Conservation (phyloP, 2,888 invertebrate genomes). For the Argynnis bischoffii region DNA sequence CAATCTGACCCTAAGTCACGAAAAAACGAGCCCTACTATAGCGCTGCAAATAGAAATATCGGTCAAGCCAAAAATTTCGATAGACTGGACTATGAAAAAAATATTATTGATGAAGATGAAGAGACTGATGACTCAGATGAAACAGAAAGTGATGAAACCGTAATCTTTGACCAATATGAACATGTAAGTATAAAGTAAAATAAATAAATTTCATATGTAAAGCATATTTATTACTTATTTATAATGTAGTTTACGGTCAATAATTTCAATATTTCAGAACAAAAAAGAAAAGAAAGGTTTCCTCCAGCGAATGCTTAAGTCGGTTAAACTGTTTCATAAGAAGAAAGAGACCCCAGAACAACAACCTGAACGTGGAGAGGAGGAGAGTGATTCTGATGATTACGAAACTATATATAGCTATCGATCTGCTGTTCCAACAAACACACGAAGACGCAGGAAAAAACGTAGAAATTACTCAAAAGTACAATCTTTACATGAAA, state of each 20-base stretch:
- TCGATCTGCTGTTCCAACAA: constrained; percentile 38
- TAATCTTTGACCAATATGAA: constrained; percentile 27
- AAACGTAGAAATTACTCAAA: constrained; percentile 7
- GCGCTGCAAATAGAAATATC: constrained; percentile 15
- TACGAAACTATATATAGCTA: constrained; percentile 61
- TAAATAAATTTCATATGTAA: too few relatives aligned
- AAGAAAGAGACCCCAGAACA: constrained; percentile 42
- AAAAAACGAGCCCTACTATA: not conserved
- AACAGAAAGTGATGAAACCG: constrained; percentile 43
- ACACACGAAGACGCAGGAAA: constrained; percentile 5
- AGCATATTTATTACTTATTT: not conserved
- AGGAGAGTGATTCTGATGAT: constrained; percentile 56
- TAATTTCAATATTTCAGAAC: constrained; percentile 29
- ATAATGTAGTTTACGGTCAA: not conserved
- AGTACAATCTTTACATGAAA: constrained; percentile 9
- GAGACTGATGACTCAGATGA: constrained; percentile 44
- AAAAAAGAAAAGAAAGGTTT: constrained; percentile 53
- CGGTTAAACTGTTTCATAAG: constrained; percentile 53
- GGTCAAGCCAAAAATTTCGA: constrained; percentile 12
- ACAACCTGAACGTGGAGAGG: constrained; percentile 42
- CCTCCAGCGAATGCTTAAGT: constrained; percentile 60
- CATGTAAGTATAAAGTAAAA: constrained; percentile 39
- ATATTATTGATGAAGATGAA: constrained; percentile 28
- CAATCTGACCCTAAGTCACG: constrained; percentile 29
- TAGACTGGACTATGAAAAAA: constrained; percentile 18